These are phyloP conservation scores for Marisa cornuarietis DNA, from an alignment of 1,140 invertebrate species.

Conservation along the genomic window DNA sequence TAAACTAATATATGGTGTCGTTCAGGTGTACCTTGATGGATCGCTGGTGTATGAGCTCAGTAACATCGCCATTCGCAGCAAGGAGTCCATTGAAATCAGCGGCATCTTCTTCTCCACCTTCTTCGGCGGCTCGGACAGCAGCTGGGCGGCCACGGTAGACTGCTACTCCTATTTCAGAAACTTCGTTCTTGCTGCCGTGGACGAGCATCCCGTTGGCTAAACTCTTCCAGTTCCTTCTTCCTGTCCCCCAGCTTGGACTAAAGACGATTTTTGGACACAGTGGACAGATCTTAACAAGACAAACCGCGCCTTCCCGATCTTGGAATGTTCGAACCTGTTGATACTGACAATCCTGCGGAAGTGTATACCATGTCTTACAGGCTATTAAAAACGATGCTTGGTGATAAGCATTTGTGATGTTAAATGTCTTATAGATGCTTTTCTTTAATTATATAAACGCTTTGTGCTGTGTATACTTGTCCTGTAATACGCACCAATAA, in stretches of 20 bases:
- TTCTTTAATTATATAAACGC: no score
- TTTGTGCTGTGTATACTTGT: no score
- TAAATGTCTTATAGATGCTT: no score
- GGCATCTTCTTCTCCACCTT: conserved; percentile 56
- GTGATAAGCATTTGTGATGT: no score
- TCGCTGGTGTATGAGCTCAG: background rate
- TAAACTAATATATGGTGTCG: background rate
- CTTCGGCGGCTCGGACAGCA: conserved; percentile 42
- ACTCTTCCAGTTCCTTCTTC: background rate
- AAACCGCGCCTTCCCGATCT: no score
- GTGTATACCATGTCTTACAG: no score
- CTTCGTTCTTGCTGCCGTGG: conserved; percentile 13
- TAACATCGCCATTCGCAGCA: background rate
- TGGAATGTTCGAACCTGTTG: no score
- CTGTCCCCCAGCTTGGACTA: background rate
- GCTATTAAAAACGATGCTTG: no score
- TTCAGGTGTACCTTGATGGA: background rate
- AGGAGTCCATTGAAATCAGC: background rate
- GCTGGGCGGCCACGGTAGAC: conserved; percentile 41
- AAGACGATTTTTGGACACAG: no score
- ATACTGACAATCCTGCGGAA: no score
- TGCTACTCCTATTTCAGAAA: conserved; percentile 40
- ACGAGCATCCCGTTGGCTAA: background rate
- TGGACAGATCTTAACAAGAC: no score
- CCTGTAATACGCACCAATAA: no score